These are phyloP conservation scores for Anas acuta DNA, from an alignment of 2,797 vertebrate genomes.

Conservation along the genomic window DNA sequence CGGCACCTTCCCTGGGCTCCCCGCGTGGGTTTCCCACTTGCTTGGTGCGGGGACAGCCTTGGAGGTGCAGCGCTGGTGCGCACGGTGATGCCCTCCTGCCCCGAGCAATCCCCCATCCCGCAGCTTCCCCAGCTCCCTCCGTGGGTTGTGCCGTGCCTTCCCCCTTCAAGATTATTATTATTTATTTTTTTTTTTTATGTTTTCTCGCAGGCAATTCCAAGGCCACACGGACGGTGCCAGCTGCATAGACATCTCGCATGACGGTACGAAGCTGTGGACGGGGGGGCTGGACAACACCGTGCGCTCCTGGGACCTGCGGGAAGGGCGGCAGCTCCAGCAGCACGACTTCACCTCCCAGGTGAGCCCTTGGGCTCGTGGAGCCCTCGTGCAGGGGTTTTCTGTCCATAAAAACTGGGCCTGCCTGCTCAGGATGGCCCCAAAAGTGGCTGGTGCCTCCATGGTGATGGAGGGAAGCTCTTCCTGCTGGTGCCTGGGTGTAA, in stretches of 20 bases:
- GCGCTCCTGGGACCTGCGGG: constrained; percentile 95
- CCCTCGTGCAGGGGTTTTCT: accelerated
- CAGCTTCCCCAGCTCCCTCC: background rate
- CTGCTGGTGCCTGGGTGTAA: accelerated
- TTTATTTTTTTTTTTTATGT: background rate
- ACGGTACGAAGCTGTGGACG: constrained; percentile 97
- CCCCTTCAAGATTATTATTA: background rate
- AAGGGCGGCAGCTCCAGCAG: constrained; percentile 96
- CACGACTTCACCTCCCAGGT: constrained; percentile 99
- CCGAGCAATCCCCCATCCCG: background rate
- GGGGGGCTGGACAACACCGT: constrained; percentile 97
- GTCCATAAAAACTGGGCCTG: background rate
- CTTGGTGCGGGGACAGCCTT: background rate
- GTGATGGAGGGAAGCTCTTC: too few relatives aligned
- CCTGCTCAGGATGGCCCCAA: too few relatives aligned
- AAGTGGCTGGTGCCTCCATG: too few relatives aligned
- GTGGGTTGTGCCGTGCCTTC: accelerated
- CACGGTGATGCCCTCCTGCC: background rate
- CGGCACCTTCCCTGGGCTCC: too few relatives aligned
- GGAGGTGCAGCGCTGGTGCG: background rate
- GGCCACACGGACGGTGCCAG: constrained; percentile 97
- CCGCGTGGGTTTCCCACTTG: too few relatives aligned
- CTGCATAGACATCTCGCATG: constrained; percentile 98
- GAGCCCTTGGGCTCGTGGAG: accelerated
- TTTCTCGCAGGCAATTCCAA: constrained; percentile 90